These are phyloP conservation scores for Dinocampus coccinellae DNA, from an alignment of 2,888 invertebrate genomes.

Conservation along the genomic window DNA sequence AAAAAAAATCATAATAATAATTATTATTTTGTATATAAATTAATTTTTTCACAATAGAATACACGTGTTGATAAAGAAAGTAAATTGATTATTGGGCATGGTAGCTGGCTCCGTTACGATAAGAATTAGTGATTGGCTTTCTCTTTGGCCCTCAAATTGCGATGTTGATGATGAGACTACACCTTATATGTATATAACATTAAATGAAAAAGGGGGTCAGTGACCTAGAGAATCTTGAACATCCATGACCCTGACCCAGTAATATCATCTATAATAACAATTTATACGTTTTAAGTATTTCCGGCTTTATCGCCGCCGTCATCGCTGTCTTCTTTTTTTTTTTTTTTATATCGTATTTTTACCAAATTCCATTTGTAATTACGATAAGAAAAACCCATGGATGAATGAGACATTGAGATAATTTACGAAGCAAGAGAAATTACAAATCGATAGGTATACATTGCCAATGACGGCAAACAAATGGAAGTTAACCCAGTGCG, in stretches of 20 bases:
- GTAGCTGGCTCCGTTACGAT: conserved; percentile 39
- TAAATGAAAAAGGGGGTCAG: conserved; percentile 57
- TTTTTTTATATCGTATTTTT: neutral
- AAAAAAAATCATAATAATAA: neutral
- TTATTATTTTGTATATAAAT: neutral
- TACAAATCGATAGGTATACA: conserved; percentile 19
- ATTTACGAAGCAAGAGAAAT: conserved; percentile 10
- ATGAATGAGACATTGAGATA: neutral
- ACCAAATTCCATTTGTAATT: neutral
- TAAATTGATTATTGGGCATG: conserved; percentile 28
- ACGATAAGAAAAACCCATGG: neutral
- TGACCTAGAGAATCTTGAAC: conserved; percentile 55
- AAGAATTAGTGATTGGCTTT: conserved; percentile 54
- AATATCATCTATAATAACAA: conserved; percentile 24
- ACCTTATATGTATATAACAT: neutral
- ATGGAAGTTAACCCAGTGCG: conserved; percentile 36
- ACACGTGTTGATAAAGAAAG: conserved; percentile 18
- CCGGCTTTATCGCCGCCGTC: neutral
- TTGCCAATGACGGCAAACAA: conserved; percentile 12
- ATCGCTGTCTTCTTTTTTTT: neutral
- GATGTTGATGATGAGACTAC: conserved; percentile 42
- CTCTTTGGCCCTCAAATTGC: conserved; percentile 42
- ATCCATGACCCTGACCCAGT: conserved; percentile 61
- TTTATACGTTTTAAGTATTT: neutral
- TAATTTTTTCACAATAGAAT: neutral